Conservation (phyloP, 2,113 vertebrate species). For the Ciconia stormi region DNA sequence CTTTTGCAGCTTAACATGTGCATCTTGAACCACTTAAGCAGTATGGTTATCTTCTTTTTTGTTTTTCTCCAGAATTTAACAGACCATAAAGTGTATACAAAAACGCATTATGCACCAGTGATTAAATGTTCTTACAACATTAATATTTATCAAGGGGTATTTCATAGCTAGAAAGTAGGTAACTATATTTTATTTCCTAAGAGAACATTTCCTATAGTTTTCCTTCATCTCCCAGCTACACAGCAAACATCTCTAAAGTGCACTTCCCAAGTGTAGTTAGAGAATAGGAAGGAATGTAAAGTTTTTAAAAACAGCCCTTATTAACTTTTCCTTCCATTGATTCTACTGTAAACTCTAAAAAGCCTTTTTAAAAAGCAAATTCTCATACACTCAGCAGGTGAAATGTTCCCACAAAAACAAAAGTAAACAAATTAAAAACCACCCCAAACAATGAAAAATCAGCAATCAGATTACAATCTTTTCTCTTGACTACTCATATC, state of each 20-base stretch:
- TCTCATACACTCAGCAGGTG: conserved; percentile 77
- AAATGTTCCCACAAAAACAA: conserved; percentile 72
- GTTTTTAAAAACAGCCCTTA: conserved; percentile 86
- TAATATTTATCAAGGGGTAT: conserved; percentile 72
- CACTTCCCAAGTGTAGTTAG: conserved; percentile 80
- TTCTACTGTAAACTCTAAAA: conserved; percentile 84
- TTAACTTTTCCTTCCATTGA: conserved; percentile 82
- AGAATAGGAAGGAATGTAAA: conserved; percentile 84
- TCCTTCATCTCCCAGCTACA: conserved; percentile 78
- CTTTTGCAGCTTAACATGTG: conserved; percentile 75
- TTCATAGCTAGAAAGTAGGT: conserved; percentile 75
- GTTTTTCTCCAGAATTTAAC: conserved; percentile 74
- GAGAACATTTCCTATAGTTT: conserved; percentile 77
- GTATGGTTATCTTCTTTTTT: conserved; percentile 73
- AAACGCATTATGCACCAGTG: conserved; percentile 76
- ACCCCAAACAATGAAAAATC: conserved; percentile 52
- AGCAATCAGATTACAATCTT: conserved; percentile 62
- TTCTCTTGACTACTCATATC: conserved; percentile 51
- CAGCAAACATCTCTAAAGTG: conserved; percentile 77
- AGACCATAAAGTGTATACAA: conserved; percentile 76
- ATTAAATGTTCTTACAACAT: conserved; percentile 70
- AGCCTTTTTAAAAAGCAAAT: conserved; percentile 79
- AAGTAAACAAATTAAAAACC: conserved; percentile 43
- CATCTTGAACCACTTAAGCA: conserved; percentile 76
- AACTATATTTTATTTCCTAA: conserved; percentile 79